A percentile compares a stretch with the other conserved stretches of the same genome.
Conservation (phyloP, 2,797 vertebrate species). For the Pseudomugil gertrudae region DNA sequence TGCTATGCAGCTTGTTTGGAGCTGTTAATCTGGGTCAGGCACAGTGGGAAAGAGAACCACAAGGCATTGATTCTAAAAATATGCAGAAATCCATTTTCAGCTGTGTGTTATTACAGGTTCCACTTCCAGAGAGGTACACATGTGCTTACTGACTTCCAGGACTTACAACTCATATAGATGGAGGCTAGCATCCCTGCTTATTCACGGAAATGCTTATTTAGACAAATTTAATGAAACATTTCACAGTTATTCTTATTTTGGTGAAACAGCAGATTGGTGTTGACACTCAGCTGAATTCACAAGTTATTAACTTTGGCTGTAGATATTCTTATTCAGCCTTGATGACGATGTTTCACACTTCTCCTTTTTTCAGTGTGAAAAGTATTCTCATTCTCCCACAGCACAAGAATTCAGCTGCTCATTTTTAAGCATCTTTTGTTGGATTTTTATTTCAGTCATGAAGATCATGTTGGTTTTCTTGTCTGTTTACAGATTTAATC, state of each 20-base stretch:
- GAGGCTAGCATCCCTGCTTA: background rate
- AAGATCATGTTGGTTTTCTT: background rate
- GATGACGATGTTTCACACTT: background rate
- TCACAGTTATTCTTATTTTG: background rate
- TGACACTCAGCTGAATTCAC: background rate
- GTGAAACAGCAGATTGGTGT: background rate
- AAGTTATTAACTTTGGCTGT: background rate
- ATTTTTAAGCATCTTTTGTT: background rate
- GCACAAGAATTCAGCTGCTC: background rate
- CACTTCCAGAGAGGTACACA: background rate
- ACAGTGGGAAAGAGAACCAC: slow-evolving; percentile 29
- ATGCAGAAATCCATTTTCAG: slow-evolving; percentile 6
- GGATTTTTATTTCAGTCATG: background rate
- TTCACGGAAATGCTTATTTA: background rate
- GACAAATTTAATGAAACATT: background rate
- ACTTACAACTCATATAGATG: background rate
- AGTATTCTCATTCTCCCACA: background rate
- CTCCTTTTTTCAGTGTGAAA: background rate
- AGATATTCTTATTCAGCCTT: background rate
- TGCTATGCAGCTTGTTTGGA: slow-evolving; percentile 34
- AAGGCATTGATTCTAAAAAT: slow-evolving; percentile 33
- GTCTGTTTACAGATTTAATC: background rate
- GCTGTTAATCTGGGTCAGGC: slow-evolving; percentile 44
- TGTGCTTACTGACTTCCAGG: background rate
- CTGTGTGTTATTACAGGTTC: slow-evolving; percentile 1